A percentile compares a stretch with the other conserved stretches of the same genome.
Evolutionary conservation across 2,888 invertebrate species (phyloP).

Genomic region (Arctia plantaginis): DNA sequence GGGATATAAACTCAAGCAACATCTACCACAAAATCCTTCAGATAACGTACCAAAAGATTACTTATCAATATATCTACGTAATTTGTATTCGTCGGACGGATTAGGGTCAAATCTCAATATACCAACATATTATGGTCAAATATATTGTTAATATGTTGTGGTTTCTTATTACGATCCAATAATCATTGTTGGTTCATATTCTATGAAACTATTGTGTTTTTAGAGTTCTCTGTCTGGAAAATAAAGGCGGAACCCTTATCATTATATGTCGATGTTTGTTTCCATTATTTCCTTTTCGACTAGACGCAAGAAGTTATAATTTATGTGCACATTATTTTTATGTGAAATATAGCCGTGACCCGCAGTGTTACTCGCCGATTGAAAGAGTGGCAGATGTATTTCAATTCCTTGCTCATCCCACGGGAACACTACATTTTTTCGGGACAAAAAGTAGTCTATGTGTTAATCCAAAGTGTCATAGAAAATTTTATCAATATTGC

Average conservation of each 20-base stretch:
- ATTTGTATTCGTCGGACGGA: conserved; percentile 16
- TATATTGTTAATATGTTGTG: conserved; percentile 8
- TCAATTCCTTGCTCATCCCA: too few relatives aligned
- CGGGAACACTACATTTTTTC: too few relatives aligned
- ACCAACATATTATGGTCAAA: background rate
- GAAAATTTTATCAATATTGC: too few relatives aligned
- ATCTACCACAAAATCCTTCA: background rate
- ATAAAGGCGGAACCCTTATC: background rate
- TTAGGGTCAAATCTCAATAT: conserved; percentile 15
- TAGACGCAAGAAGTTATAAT: background rate
- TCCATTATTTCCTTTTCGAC: background rate
- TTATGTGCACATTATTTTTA: too few relatives aligned
- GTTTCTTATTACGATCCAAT: conserved; percentile 9
- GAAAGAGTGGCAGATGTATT: too few relatives aligned
- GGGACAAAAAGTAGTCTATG: too few relatives aligned
- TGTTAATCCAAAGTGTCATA: too few relatives aligned
- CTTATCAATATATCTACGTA: conserved; percentile 1
- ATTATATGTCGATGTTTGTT: background rate
- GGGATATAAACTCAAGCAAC: background rate
- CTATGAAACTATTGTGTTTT: background rate
- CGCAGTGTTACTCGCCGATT: too few relatives aligned
- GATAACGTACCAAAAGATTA: conserved; percentile 5
- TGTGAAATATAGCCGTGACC: too few relatives aligned
- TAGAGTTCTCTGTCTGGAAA: background rate
- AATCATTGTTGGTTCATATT: background rate